Conservation (phyloP, 2,113 vertebrate genomes). For the Callipepla californica region DNA sequence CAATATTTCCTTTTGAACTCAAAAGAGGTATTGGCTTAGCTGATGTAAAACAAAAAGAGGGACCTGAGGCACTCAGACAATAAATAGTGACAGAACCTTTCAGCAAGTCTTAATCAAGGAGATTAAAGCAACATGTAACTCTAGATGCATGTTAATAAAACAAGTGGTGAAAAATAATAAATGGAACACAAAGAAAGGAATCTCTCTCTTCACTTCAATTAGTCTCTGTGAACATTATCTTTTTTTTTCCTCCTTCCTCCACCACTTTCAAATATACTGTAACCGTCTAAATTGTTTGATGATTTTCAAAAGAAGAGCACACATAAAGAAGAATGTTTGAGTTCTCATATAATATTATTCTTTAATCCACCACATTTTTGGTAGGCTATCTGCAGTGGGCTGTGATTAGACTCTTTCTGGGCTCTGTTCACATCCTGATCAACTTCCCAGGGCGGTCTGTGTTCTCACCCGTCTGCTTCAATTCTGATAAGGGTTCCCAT, state of each 20-base stretch:
- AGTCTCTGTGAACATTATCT: conserved; percentile 72
- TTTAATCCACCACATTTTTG: background rate
- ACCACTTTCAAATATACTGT: conserved; percentile 83
- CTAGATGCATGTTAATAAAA: conserved; percentile 87
- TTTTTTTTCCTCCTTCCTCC: conserved; percentile 69
- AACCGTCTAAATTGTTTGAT: conserved; percentile 32
- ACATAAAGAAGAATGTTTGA: background rate
- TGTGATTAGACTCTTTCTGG: background rate
- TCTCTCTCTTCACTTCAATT: conserved; percentile 74
- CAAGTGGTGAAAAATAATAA: conserved; percentile 82
- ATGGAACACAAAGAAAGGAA: conserved; percentile 71
- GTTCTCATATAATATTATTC: conserved; percentile 2
- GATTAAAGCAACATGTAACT: conserved; percentile 87
- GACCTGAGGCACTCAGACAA: conserved; percentile 78
- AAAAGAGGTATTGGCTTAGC: conserved; percentile 52
- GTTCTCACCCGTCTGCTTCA: conserved; percentile 27
- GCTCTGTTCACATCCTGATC: background rate
- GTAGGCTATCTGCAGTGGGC: background rate
- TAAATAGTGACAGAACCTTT: conserved; percentile 87
- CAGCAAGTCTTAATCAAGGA: conserved; percentile 89
- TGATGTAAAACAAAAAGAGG: conserved; percentile 70
- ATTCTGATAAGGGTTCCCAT: conserved; percentile 70
- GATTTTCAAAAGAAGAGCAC: conserved; percentile 38
- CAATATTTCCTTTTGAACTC: conserved; percentile 63
- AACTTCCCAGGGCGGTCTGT: conserved; percentile 67